Evolutionary conservation across 2,888 invertebrate genomes (phyloP).

Genomic region (Caprella mutica): DNA sequence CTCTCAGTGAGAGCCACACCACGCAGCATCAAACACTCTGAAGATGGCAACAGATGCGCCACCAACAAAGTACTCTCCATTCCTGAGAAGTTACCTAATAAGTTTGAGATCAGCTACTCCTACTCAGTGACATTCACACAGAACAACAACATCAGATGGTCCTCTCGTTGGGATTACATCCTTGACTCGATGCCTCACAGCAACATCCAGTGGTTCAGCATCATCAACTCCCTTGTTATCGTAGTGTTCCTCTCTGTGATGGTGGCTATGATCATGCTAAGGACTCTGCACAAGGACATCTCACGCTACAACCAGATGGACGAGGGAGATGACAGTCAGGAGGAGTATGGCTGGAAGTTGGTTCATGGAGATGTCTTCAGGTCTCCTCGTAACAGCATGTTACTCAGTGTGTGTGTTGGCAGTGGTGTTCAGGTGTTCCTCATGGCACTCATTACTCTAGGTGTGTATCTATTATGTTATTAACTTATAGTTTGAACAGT

Average conservation of each 20-base stretch:
- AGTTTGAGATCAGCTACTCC: conserved; percentile 62
- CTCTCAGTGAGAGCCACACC: conserved; percentile 47
- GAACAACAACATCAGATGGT: conserved; percentile 86
- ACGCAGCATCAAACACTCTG: conserved; percentile 46
- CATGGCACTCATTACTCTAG: conserved; percentile 86
- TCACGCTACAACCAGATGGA: conserved; percentile 85
- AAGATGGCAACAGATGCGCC: conserved; percentile 7
- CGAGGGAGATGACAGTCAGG: conserved; percentile 60
- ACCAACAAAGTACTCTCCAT: conserved; percentile 52
- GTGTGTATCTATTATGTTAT: conserved; percentile 46
- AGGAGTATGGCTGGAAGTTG: conserved; percentile 60
- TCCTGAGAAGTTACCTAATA: conserved; percentile 45
- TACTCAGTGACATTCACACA: conserved; percentile 71
- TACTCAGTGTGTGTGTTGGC: conserved; percentile 89
- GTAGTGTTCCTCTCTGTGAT: conserved; percentile 94
- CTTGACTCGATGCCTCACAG: conserved; percentile 96
- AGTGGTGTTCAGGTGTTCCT: conserved; percentile 91
- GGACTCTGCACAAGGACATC: conserved; percentile 95
- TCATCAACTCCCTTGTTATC: conserved; percentile 92
- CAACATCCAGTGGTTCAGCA: conserved; percentile 98
- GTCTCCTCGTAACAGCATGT: conserved; percentile 76
- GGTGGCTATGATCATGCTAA: conserved; percentile 97
- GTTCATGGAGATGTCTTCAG: conserved; percentile 55
- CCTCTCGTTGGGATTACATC: conserved; percentile 98
- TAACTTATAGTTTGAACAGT: too few relatives aligned